Evolutionary conservation across 2,888 invertebrate species (phyloP).

Genomic region (Caenorhabditis becei): DNA sequence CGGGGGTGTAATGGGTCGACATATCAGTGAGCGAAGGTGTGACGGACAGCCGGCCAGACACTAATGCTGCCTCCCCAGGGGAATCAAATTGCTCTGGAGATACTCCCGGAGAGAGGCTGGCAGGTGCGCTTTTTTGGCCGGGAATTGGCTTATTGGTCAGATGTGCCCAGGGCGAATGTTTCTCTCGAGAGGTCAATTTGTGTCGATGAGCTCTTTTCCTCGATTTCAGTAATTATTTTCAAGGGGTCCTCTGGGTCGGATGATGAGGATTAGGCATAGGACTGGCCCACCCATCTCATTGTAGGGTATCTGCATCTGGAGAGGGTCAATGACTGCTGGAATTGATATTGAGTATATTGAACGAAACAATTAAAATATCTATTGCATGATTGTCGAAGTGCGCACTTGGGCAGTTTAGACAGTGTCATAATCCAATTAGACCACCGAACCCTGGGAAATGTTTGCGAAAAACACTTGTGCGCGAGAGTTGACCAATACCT

Average conservation of each 20-base stretch:
- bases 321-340: constrained; percentile 6
- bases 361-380: constrained; percentile 2
- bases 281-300: neutral
- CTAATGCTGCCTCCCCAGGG: constrained; percentile 31
- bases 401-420: constrained; percentile 2
- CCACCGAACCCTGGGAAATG: neutral
- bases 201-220: constrained; percentile 18
- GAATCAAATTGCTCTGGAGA: constrained; percentile 30
- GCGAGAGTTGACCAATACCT: constrained; percentile 16
- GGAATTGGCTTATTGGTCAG: constrained; percentile 27
- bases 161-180: constrained; percentile 3
- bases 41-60: constrained; percentile 16
- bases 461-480: constrained; percentile 55
- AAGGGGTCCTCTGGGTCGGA: constrained; percentile 10
- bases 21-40: constrained; percentile 20
- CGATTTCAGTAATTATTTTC: constrained; percentile 30
- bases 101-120: constrained; percentile 9
- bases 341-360: neutral
- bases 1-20: constrained; percentile 7
- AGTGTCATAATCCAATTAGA: constrained; percentile 35
- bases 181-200: constrained; percentile 25
- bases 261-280: constrained; percentile 5
- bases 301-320: neutral
- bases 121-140: constrained; percentile 37
- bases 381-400: constrained; percentile 8